Evolutionary conservation across 2,888 invertebrate genomes (phyloP), one percentile per base, ranked within the genome.

Genomic region (Philopedon plagiatum): DNA sequence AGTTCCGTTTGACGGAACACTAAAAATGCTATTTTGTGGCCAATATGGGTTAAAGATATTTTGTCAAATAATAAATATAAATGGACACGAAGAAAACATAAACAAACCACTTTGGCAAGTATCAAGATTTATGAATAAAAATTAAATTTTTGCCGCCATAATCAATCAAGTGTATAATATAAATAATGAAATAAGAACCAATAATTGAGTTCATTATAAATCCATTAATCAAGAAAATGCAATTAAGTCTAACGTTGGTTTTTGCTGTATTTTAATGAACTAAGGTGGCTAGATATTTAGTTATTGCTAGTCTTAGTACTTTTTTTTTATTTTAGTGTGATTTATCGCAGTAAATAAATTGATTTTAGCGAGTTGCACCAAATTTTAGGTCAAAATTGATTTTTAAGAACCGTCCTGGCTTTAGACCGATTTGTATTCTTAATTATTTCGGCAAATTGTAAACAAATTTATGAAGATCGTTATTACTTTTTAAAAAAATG

Each of bases 191-290:
- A 65, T 65, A 56, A 65, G 65, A 65, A 44, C 56, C 44, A 62
- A 69, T 62, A 69, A 64, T 60, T 71, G 71, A 71, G 71, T 65
- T 71, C 58, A 64, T 71, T 71, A 71, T 51, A 64, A 71, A 58
- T 34, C 58, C 34, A 71, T 71, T 71, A 71, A 71, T 71, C 71
- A 71, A 39, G 46, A 57, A 65, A 66, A 66, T 23, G 66, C 58
- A 66, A 66, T 66, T 66, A 66, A 29, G 44, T 29, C 56, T 57
- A 41, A 15, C 41, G 41, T 41, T 56, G 65, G 49, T 49, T 44
- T 44, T 44, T 44, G 44, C 19, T 44, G 18, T 44, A 15, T 44
- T 44, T 44, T 44, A 44, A 44, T 44, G 18, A 44, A 44, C 1
- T 44, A 19, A 19, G 44, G 18, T 44, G 44, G 18, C 18, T 44